Conservation (phyloP, 2,113 vertebrate species). For the Myotis yumanensis region DNA sequence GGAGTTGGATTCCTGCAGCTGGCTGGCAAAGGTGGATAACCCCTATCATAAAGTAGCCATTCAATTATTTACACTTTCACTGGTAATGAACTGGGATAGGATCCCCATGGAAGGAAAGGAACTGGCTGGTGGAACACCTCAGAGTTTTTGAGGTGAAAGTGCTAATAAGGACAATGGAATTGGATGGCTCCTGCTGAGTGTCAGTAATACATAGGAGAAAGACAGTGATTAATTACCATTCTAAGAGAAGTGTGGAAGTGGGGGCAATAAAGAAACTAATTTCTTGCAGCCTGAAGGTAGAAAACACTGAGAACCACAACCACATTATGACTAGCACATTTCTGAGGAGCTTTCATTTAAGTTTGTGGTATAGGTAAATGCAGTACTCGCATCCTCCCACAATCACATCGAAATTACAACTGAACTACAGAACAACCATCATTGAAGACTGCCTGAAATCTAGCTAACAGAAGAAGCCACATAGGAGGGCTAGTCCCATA, state of each 20-base stretch:
- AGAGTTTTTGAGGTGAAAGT: not conserved
- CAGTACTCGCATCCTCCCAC: not conserved
- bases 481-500: not conserved
- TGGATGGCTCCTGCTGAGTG: not conserved
- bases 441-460: not conserved
- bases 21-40: not conserved
- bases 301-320: not conserved
- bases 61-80: not conserved
- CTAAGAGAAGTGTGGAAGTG: not conserved
- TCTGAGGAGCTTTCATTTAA: not conserved
- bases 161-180: not conserved
- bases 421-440: not conserved
- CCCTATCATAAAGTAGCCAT: not conserved
- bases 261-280: not conserved
- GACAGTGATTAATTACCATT: not conserved
- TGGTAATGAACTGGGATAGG: not conserved
- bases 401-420: not conserved
- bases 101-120: not conserved
- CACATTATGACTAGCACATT: not conserved
- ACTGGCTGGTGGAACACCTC: not conserved
- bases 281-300: not conserved
- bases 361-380: not conserved
- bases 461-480: not conserved
- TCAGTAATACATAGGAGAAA: not conserved
- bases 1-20: not conserved